A percentile compares a stretch with the other conserved stretches of the same genome.
phyloP scores from a whole-genome alignment of 1,140 invertebrate species.

The Psix sp. region DNA sequence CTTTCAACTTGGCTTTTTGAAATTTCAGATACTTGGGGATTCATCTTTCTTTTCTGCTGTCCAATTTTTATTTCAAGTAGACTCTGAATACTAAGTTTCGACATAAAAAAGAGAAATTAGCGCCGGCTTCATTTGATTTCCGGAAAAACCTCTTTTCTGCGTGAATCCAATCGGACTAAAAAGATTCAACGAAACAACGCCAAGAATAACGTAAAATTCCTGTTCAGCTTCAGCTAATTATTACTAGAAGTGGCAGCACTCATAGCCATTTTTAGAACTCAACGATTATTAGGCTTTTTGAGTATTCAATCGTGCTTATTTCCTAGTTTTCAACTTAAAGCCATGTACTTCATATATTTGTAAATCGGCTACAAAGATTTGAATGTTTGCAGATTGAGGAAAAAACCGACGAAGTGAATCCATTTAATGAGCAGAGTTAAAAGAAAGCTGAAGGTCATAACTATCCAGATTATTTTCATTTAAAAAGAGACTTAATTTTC shows the following conservation, averaged over 20 bases:
- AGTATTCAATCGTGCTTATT: too few species aligned
- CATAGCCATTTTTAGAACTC: slow-evolving; percentile 3
- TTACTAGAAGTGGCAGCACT: neutral
- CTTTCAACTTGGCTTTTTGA: slow-evolving; percentile 16
- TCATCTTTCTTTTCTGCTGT: slow-evolving; percentile 32
- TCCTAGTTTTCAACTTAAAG: too few species aligned
- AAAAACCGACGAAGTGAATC: too few species aligned
- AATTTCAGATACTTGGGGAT: slow-evolving; percentile 39
- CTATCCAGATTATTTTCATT: too few species aligned
- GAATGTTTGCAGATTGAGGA: too few species aligned
- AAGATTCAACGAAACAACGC: slow-evolving; percentile 29
- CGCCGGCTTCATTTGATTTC: slow-evolving; percentile 28
- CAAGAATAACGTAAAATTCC: slow-evolving; percentile 8
- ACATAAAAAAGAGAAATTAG: slow-evolving; percentile 29
- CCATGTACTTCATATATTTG: too few species aligned
- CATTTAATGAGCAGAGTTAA: too few species aligned
- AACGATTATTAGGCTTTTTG: too few species aligned
- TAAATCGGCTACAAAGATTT: too few species aligned
- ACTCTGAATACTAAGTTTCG: slow-evolving; percentile 39
- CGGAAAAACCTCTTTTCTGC: slow-evolving; percentile 25
- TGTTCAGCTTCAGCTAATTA: slow-evolving; percentile 19
- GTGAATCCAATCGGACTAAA: slow-evolving; percentile 38
- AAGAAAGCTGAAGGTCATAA: too few species aligned
- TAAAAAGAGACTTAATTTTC: too few species aligned
- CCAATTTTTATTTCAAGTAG: slow-evolving; percentile 48